A percentile compares a stretch with the other conserved stretches of the same genome.
Evolutionary conservation across 2,888 invertebrate species (phyloP).

Genomic region (Taphrorychus bicolor): DNA sequence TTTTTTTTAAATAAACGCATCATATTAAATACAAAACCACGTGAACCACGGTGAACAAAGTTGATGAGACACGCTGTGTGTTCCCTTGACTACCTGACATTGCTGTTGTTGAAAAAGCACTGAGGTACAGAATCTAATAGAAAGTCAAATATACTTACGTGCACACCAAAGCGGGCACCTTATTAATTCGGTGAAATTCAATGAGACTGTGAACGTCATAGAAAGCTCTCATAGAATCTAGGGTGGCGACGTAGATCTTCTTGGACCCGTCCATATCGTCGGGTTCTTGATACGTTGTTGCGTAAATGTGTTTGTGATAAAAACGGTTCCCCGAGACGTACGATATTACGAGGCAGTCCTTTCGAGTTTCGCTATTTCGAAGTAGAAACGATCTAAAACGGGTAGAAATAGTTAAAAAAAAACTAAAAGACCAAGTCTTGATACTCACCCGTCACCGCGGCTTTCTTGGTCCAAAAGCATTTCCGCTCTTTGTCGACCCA

Average conservation of each 20-base stretch:
- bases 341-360: constrained; percentile 5
- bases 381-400: constrained; percentile 14
- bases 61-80: no score
- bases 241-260: constrained; percentile 15
- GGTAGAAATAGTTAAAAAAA: no score
- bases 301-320: constrained; percentile 14
- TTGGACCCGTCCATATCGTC: not conserved
- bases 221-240: constrained; percentile 16
- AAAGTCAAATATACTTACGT: not conserved
- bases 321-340: constrained; percentile 7
- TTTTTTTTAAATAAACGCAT: no score
- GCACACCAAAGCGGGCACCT: not conserved
- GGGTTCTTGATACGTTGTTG: not conserved
- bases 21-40: no score
- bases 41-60: no score
- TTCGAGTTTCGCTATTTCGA: constrained; percentile 12
- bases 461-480: not conserved
- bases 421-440: no score
- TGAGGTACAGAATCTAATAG: no score
- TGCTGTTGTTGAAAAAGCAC: no score
- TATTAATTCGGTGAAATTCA: constrained; percentile 27
- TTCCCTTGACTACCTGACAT: no score
- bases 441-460: constrained; percentile 26
- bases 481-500: constrained; percentile 13
- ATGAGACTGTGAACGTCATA: constrained; percentile 29